Conservation (phyloP, 2,888 invertebrate species). For the Microdon myrmicae region DNA sequence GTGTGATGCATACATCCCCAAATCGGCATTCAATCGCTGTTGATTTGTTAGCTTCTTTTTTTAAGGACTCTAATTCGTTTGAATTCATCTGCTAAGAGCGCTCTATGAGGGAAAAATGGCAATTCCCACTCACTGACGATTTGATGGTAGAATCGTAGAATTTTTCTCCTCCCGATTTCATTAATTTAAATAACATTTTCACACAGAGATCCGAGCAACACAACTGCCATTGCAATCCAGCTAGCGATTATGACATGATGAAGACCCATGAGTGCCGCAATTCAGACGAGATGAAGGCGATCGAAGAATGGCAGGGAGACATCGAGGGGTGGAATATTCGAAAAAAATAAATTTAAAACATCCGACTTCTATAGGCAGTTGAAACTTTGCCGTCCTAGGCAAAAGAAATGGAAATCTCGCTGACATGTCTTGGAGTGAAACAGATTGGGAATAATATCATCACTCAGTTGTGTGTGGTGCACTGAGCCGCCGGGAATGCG, state of each 20-base stretch:
- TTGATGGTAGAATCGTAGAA: too few species aligned
- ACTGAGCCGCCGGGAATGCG: constrained; percentile 10
- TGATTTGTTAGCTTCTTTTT: constrained; percentile 21
- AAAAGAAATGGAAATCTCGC: constrained; percentile 46
- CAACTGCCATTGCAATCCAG: constrained; percentile 13
- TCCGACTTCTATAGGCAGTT: constrained; percentile 5
- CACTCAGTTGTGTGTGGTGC: constrained; percentile 30
- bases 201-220: constrained; percentile 7
- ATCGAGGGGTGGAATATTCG: neutral
- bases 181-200: constrained; percentile 29
- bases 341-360: neutral
- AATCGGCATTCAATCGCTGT: constrained; percentile 37
- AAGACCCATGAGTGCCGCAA: constrained; percentile 13
- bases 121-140: constrained; percentile 20
- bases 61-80: constrained; percentile 14
- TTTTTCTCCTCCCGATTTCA: constrained; percentile 26
- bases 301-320: constrained; percentile 7
- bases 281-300: neutral
- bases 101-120: constrained; percentile 22
- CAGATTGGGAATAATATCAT: constrained; percentile 50
- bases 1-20: neutral
- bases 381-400: constrained; percentile 15
- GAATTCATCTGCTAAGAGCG: constrained; percentile 22
- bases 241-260: constrained; percentile 13
- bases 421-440: constrained; percentile 40